A percentile compares a stretch with the other conserved stretches of the same genome.
These are phyloP conservation scores for Drosophila yakuba DNA, from an alignment of 1,140 invertebrate genomes.

Conservation along the genomic window DNA sequence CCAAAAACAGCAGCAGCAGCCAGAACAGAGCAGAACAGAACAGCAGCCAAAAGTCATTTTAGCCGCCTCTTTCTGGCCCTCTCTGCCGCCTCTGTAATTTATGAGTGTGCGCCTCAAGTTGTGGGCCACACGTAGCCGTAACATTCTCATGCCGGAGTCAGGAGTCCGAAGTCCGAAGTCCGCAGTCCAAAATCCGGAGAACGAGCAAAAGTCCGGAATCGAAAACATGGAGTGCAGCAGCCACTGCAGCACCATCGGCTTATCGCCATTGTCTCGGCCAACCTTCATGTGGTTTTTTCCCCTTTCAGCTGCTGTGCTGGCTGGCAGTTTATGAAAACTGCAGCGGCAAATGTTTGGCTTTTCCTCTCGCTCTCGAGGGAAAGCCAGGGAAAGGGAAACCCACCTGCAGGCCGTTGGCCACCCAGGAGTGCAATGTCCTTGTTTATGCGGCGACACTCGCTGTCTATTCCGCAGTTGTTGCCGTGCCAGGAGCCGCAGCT, in stretches of 20 bases:
- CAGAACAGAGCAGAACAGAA: constrained; percentile 10
- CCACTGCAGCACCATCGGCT: constrained; percentile 60
- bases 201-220: constrained; percentile 7
- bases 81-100: constrained; percentile 57
- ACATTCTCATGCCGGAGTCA: constrained; percentile 16
- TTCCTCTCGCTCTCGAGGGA: not conserved
- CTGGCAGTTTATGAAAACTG: constrained; percentile 78
- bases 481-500: constrained; percentile 8
- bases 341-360: constrained; percentile 67
- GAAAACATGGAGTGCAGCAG: constrained; percentile 18
- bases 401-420: constrained; percentile 29
- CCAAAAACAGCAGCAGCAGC: constrained; percentile 55
- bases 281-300: constrained; percentile 25
- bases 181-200: not conserved
- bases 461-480: constrained; percentile 3
- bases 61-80: constrained; percentile 38
- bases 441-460: constrained; percentile 72
- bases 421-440: constrained; percentile 80
- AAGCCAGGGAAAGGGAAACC: not conserved
- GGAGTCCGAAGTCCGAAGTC: not conserved
- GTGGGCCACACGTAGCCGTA: constrained; percentile 57
- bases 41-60: constrained; percentile 75
- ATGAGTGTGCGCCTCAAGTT: constrained; percentile 82
- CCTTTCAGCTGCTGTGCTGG: constrained; percentile 35
- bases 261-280: constrained; percentile 73